Conservation (phyloP, 2,113 vertebrate species). For the Pterocles gutturalis region DNA sequence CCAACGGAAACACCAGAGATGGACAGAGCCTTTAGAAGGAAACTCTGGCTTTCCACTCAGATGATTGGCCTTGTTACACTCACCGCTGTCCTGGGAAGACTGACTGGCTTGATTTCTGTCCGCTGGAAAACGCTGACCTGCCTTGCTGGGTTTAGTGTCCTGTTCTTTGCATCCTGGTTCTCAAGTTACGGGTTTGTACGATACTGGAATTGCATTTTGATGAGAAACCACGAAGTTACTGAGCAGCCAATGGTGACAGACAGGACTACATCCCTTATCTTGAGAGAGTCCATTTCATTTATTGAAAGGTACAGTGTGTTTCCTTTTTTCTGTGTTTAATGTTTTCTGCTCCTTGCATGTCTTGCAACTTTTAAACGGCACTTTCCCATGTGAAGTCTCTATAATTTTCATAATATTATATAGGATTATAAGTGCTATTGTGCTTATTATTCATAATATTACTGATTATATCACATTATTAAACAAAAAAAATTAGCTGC, state of each 20-base stretch:
- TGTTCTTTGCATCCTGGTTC: constrained; percentile 64
- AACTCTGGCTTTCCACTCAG: constrained; percentile 50
- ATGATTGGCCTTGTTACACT: constrained; percentile 67
- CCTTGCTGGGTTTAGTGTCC: constrained; percentile 16
- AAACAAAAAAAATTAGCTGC: neutral
- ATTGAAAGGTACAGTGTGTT: constrained; percentile 80
- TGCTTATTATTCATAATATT: neutral
- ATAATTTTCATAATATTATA: neutral
- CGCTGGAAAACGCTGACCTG: constrained; percentile 29
- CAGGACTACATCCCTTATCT: constrained; percentile 69
- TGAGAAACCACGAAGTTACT: constrained; percentile 84
- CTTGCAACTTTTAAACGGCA: neutral
- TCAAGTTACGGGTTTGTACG: constrained; percentile 74
- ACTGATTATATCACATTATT: neutral
- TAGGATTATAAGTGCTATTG: neutral
- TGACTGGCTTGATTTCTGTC: constrained; percentile 58
- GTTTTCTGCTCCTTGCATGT: neutral
- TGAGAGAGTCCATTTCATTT: constrained; percentile 83
- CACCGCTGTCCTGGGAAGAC: constrained; percentile 68
- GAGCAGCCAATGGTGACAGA: constrained; percentile 88
- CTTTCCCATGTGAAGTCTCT: neutral
- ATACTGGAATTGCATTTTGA: constrained; percentile 91
- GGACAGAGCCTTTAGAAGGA: constrained; percentile 55
- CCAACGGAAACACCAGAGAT: constrained; percentile 66
- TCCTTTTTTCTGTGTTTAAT: neutral